Evolutionary conservation across 2,888 invertebrate species (phyloP), one percentile per base, ranked within the genome.

Genomic region (Volucella zonaria): DNA sequence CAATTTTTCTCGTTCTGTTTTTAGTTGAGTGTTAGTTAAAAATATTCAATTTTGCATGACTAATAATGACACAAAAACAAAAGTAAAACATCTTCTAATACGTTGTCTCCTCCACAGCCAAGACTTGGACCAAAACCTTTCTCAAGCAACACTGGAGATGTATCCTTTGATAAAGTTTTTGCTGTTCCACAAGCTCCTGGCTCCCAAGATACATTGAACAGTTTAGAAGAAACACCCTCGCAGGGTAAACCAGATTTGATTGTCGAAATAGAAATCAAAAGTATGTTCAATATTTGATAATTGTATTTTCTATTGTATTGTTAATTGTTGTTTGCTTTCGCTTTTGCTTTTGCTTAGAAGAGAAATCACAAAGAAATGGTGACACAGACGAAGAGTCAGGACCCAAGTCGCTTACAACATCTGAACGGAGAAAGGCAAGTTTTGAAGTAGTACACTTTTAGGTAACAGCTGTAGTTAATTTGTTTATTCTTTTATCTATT

Each of bases 41-140:
- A 56, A n/a, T 12, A 38, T 9, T 42, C 42, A 2, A 40, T 68
- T 67, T 67, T 59, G 75, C 75, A 75, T 75, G 75, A 43, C 40
- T 18, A 15, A 12, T n/a, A 10, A n/a, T 40, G 14, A 10, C 3
- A 14, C 10, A 12, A 3, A 9, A 8, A 31, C 8, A 40, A 4
- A 38, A 12, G n/a, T 3, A n/a, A 4, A 1, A 10, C 11, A 40
- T 40, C 1, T 15, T 31, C 73, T 31, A 31, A 31, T 31, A 6
- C 31, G 6, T 81, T 76, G 77, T 87, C 75, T 82, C 87, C 89
- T 88, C 90, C 90, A 61, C 92, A 97, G 97, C 96, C 96, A 56
- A 95, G 96, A 31, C 93, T 97, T 59, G 97, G 97, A 2, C 97
- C 97, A 49, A 97, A 96, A 90, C 96, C 96, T 38, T 97, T 97